These are phyloP conservation scores for Drosophila arizonae DNA, from an alignment of 1,140 invertebrate genomes.

Conservation along the genomic window DNA sequence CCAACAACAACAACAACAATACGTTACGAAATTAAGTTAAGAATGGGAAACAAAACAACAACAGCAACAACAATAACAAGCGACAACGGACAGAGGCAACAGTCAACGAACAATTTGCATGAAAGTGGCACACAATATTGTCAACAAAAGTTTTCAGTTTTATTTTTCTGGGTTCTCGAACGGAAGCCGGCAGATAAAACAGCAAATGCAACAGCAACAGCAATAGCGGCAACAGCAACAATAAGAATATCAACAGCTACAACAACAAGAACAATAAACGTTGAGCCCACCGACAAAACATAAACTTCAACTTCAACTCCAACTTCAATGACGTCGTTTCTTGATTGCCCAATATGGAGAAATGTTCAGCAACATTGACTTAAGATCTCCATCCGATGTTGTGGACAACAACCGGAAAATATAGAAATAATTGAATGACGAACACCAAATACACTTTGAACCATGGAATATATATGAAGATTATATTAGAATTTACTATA, in stretches of 20 bases:
- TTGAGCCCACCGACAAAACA: conserved; percentile 12
- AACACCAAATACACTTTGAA: neutral
- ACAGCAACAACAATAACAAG: conserved; percentile 9
- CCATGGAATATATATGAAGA: neutral
- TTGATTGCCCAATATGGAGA: conserved; percentile 67
- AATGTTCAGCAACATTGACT: conserved; percentile 22
- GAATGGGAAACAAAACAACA: conserved; percentile 25
- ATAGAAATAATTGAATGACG: too few species aligned
- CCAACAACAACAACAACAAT: conserved; percentile 46
- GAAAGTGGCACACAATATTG: conserved; percentile 73
- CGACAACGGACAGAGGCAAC: conserved; percentile 35
- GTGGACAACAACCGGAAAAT: neutral
- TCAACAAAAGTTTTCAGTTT: conserved; percentile 49
- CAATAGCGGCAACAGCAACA: conserved; percentile 16
- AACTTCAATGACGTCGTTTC: conserved; percentile 22
- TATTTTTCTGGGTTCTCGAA: conserved; percentile 47
- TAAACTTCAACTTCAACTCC: conserved; percentile 32
- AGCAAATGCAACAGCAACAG: conserved; percentile 44
- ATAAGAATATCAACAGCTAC: neutral
- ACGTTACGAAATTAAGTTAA: conserved; percentile 71
- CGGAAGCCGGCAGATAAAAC: conserved; percentile 66
- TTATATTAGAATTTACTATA: too few species aligned
- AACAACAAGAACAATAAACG: conserved; percentile 41
- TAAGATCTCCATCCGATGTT: conserved; percentile 18
- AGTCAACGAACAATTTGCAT: conserved; percentile 68